Evolutionary conservation across 2,888 invertebrate genomes (phyloP), one percentile per base, ranked within the genome.

Genomic region (Cantharis flavilabris): DNA sequence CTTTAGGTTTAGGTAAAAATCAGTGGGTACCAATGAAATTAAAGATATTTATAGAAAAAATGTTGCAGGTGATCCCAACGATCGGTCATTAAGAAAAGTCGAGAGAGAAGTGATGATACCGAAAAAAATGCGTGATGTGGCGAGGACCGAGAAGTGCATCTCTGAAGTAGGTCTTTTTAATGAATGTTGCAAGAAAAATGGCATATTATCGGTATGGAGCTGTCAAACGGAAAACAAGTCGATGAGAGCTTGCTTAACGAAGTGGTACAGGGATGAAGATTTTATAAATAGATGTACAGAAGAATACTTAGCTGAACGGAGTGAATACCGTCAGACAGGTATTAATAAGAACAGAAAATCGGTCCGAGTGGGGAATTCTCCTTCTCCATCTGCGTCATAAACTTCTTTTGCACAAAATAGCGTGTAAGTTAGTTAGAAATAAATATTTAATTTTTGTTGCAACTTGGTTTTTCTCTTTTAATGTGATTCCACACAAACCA

Each of bases 91-190:
- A 72, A 91, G 98, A 82, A 96, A 93, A 90, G 96, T 98, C 3
- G 99, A 99, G 89, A 89, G 89, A 18, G 96, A 98, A 85, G 93
- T 98, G 16, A 86, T 98, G 81, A 95, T 99, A 86, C 96, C 98
- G 0, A 95, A 97, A 88, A 92, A 95, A 84, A 94, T 98, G 90
- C 91, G 98, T 81, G 95, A 96, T 23, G 93, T 92, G 83, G 95
- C 97, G 0, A 95, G 93, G 86, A 86, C 85, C 13, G 94, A 95
- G 84, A 96, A 97, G 87, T 98, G 98, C 88, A 78, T 86, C 0
- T 88, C 91, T 81, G 93, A 94, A 89, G 95, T 96, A 0, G 88
- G 90, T 85, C 92, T 94, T 70, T 94, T 94, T 84, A 90, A 92
- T 49, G 89, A 92, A 69, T 96, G 96, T 84, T 94, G 94, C 86